Percentiles rank a stretch among this genome's conserved stretches.
phyloP scores from a whole-genome alignment of 1,140 invertebrate species.

The Matsumurasca onukii region DNA sequence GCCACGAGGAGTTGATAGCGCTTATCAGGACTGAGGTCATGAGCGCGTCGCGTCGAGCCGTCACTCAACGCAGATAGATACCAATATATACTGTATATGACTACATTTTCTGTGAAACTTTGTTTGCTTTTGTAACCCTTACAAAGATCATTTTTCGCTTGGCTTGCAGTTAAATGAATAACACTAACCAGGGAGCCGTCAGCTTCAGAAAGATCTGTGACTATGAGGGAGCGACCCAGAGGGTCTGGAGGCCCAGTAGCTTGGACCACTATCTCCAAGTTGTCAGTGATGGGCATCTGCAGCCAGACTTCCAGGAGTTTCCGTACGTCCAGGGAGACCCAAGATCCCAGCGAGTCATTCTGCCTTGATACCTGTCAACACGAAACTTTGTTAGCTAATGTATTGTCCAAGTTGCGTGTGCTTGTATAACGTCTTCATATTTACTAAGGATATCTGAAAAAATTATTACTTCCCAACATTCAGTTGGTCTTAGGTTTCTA shows the following conservation, averaged over 20 bases:
- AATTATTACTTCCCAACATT: too few relatives aligned
- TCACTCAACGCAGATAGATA: too few relatives aligned
- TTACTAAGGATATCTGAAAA: too few relatives aligned
- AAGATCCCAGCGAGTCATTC: conserved; percentile 56
- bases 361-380: conserved; percentile 36
- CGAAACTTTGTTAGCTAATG: too few relatives aligned
- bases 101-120: too few relatives aligned
- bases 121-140: too few relatives aligned
- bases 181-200: conserved; percentile 7
- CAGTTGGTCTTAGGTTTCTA: too few relatives aligned
- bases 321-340: conserved; percentile 74
- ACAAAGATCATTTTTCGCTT: too few relatives aligned
- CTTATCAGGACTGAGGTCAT: conserved; percentile 13
- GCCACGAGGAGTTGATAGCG: conserved; percentile 10
- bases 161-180: background rate
- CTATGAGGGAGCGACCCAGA: conserved; percentile 42
- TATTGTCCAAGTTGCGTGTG: too few relatives aligned
- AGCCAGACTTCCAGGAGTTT: conserved; percentile 75
- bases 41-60: background rate
- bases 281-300: conserved; percentile 65
- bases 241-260: conserved; percentile 52
- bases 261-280: conserved; percentile 72
- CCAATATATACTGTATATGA: too few relatives aligned
- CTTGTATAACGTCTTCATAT: too few relatives aligned
- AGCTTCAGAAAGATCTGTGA: conserved; percentile 48